Conservation (phyloP, 2,888 invertebrate genomes). For the Choreutis nemorana region DNA sequence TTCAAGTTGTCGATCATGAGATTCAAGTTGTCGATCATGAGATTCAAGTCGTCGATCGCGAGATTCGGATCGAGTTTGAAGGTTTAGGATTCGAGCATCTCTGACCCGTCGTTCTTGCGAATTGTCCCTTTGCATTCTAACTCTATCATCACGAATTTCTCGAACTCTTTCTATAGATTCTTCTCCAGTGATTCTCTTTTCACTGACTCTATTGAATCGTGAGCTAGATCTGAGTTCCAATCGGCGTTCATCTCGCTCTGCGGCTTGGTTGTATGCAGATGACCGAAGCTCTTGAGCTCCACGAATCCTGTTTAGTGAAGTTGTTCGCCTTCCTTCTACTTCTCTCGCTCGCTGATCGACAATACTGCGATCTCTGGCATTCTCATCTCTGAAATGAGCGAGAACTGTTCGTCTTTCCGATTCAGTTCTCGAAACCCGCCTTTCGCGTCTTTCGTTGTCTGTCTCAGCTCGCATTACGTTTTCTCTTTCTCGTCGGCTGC, state of each 20-base stretch:
- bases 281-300: no score
- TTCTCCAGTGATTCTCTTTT: constrained; percentile 5
- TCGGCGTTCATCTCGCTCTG: constrained; percentile 1
- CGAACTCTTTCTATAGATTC: no score
- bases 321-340: background rate
- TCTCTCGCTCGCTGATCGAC: background rate
- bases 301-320: background rate
- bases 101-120: no score
- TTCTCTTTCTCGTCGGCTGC: constrained; percentile 10
- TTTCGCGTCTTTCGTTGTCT: constrained; percentile 1
- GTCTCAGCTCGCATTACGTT: constrained; percentile 8
- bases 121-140: no score
- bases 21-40: constrained; percentile 9
- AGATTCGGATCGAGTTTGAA: no score
- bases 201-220: no score
- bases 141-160: no score
- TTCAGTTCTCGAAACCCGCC: background rate
- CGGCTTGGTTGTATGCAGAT: no score
- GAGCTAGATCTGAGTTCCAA: background rate
- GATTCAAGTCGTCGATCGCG: constrained; percentile 11
- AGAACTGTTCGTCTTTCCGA: background rate
- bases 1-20: constrained; percentile 12
- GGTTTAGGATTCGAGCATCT: no score
- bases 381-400: background rate
- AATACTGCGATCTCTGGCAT: background rate